phyloP scores from a whole-genome alignment of 2,797 vertebrate genomes.

The Coluber constrictor region DNA sequence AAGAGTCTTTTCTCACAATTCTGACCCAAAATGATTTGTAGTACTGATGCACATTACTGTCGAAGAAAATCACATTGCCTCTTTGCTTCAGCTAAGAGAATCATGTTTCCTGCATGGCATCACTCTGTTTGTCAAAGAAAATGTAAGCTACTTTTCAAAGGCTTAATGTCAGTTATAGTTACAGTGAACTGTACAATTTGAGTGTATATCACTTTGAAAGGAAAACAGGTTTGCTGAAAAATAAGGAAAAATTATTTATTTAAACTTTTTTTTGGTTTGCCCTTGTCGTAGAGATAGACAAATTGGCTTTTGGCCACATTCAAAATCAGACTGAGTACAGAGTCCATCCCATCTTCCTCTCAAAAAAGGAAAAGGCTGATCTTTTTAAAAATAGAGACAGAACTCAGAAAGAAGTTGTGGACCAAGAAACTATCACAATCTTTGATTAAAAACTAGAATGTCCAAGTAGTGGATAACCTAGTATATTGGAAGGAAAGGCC shows the following conservation, averaged over 20 bases:
- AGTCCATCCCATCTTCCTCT: not conserved
- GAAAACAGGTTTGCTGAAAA: not conserved
- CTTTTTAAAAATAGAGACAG: not conserved
- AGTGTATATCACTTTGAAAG: not conserved
- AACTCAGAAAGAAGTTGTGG: not conserved
- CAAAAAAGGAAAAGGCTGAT: not conserved
- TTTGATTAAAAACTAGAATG: not conserved
- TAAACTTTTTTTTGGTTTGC: not conserved
- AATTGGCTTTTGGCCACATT: not conserved
- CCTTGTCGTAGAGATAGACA: not conserved
- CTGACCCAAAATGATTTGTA: not conserved
- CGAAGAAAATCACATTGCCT: not conserved
- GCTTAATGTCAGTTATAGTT: not conserved
- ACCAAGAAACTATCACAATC: not conserved
- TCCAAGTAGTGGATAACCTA: not conserved
- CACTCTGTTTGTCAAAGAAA: not conserved
- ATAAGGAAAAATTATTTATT: not conserved
- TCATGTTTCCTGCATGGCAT: not conserved
- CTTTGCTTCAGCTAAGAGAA: not conserved
- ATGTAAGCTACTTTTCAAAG: not conserved
- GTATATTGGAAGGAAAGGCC: not conserved
- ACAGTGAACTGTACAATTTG: not conserved
- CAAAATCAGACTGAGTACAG: not conserved
- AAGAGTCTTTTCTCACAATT: not conserved
- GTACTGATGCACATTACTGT: not conserved